A percentile compares a stretch with the other conserved stretches of the same genome.
Conservation (phyloP, 2,888 invertebrate species). For the Latheticus oryzae region DNA sequence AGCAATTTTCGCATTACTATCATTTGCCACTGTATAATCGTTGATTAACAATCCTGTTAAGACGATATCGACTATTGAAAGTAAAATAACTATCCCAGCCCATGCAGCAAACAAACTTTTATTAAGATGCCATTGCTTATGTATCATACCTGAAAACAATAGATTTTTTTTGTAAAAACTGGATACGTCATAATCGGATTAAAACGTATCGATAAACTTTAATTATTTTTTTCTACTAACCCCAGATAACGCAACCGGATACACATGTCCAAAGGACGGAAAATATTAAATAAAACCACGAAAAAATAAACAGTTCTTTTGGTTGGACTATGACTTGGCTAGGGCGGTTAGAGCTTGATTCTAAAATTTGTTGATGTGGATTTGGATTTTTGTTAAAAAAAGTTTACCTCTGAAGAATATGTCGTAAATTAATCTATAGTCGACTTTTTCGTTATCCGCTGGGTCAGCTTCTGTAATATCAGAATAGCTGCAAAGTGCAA, state of each 20-base stretch:
- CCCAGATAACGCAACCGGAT: constrained; percentile 18
- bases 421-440: background rate
- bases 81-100: constrained; percentile 5
- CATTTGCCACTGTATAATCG: too few relatives aligned
- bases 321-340: constrained; percentile 2
- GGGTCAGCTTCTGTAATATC: background rate
- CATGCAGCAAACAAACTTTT: constrained; percentile 17
- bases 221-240: constrained; percentile 6
- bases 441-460: background rate
- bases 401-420: constrained; percentile 3
- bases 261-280: constrained; percentile 10
- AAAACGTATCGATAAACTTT: background rate
- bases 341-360: too few relatives aligned
- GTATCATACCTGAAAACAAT: constrained; percentile 17
- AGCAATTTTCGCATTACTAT: background rate
- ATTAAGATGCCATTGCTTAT: constrained; percentile 10
- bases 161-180: constrained; percentile 2
- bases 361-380: background rate
- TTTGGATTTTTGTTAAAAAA: too few relatives aligned
- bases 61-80: constrained; percentile 9
- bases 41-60: constrained; percentile 5
- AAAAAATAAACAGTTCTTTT: constrained; percentile 24
- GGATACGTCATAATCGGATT: background rate
- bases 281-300: constrained; percentile 22
- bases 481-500: constrained; percentile 8